Conservation (phyloP, 2,888 invertebrate species). For the Eupithecia inturbata region DNA sequence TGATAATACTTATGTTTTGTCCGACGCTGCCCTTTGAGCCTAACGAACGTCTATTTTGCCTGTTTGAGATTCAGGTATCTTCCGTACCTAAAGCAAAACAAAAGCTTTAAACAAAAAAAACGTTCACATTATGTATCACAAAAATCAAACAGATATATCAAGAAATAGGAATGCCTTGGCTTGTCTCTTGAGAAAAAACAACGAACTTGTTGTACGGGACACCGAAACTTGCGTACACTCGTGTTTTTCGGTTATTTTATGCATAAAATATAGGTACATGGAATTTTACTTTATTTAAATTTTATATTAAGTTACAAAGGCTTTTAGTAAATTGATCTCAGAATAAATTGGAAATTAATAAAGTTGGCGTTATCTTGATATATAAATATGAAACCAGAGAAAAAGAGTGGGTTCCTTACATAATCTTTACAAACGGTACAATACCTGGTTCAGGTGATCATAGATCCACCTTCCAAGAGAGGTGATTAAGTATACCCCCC, state of each 20-base stretch:
- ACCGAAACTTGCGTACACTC: neutral
- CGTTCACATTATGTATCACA: neutral
- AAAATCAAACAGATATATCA: neutral
- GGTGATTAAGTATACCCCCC: too few relatives aligned
- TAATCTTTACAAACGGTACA: neutral
- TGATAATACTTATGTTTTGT: conserved; percentile 1
- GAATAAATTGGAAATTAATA: conserved; percentile 13
- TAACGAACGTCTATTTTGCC: neutral
- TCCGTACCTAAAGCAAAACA: too few relatives aligned
- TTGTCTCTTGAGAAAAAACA: neutral
- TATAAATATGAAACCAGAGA: too few relatives aligned
- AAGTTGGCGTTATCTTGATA: neutral
- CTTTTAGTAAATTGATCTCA: conserved; percentile 19
- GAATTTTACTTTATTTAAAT: neutral
- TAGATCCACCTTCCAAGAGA: too few relatives aligned
- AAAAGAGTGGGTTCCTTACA: neutral
- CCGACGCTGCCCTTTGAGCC: neutral
- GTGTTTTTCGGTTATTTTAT: neutral
- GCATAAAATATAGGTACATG: neutral
- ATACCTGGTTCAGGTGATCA: too few relatives aligned
- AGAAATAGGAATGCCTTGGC: neutral
- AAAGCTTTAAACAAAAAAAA: too few relatives aligned
- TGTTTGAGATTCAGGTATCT: too few relatives aligned
- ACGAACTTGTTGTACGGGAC: neutral
- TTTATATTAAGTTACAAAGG: conserved; percentile 8